Conservation (phyloP, 2,888 invertebrate genomes). For the Aleiodes alternator region DNA sequence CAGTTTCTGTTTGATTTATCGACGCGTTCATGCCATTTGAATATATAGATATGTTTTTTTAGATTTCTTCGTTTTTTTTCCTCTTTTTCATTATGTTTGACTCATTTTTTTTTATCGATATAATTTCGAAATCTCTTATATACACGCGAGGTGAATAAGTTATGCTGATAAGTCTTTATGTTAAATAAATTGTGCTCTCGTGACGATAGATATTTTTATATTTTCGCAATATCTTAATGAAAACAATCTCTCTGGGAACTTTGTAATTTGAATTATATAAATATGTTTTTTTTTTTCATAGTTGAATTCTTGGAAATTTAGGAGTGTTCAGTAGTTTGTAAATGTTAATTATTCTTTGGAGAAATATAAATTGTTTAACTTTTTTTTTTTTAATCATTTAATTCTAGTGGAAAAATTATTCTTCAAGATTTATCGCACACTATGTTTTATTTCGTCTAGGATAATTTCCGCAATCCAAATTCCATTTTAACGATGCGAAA, state of each 20-base stretch:
- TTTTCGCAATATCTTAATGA: slow-evolving; percentile 6
- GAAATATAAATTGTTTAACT: no score
- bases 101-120: slow-evolving; percentile 19
- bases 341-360: background rate
- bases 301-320: background rate
- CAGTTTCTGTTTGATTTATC: slow-evolving; percentile 33
- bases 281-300: background rate
- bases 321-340: background rate
- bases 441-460: no score
- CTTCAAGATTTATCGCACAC: no score
- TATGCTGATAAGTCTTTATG: slow-evolving; percentile 24
- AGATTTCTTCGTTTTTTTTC: slow-evolving; percentile 16
- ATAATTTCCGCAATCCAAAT: no score
- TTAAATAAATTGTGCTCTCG: slow-evolving; percentile 34
- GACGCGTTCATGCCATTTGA: slow-evolving; percentile 16
- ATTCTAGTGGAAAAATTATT: no score
- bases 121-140: slow-evolving; percentile 24
- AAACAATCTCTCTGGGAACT: background rate
- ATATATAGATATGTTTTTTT: background rate
- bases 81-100: slow-evolving; percentile 9
- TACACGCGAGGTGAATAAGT: slow-evolving; percentile 31
- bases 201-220: slow-evolving; percentile 26
- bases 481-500: no score
- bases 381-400: no score
- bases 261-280: slow-evolving; percentile 2